Percentiles rank a stretch among this genome's conserved stretches.
Conservation (phyloP, 2,113 vertebrate genomes). For the Silurus glanis region DNA sequence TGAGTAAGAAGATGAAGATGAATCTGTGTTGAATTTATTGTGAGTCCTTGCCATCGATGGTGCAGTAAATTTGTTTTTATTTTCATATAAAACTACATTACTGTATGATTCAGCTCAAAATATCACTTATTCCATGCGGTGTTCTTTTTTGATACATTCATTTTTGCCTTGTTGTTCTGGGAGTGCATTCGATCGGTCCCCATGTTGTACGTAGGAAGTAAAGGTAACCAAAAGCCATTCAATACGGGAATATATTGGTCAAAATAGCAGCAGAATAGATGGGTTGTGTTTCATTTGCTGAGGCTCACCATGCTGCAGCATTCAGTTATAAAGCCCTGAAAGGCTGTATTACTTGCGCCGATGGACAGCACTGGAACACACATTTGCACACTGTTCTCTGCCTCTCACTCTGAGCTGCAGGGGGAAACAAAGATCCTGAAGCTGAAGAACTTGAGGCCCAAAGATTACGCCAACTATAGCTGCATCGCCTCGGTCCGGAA, state of each 20-base stretch:
- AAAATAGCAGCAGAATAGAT: not conserved
- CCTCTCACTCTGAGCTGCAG: constrained; percentile 78
- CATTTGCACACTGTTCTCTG: constrained; percentile 73
- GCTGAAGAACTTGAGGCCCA: constrained; percentile 96
- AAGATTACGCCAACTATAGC: constrained; percentile 98
- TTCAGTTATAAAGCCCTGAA: not conserved
- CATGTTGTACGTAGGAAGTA: not conserved
- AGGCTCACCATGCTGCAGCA: not conserved
- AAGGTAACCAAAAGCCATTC: not conserved
- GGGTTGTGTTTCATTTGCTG: not conserved
- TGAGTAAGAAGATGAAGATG: not conserved
- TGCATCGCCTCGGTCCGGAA: constrained; percentile 95
- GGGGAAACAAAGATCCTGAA: constrained; percentile 99
- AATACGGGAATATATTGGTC: too few species aligned
- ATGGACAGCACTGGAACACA: constrained; percentile 47
- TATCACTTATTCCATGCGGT: not conserved
- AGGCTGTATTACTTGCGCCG: not conserved
- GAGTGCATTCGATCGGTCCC: not conserved
- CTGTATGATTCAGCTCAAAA: not conserved
- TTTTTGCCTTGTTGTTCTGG: not conserved
- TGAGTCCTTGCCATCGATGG: not conserved
- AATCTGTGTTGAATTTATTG: not conserved
- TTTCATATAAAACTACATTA: not conserved
- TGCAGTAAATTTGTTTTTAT: not conserved
- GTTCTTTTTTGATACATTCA: not conserved